Base-by-base conservation (phyloP, 2,797 vertebrate species). In the Cottoperca gobio region DNA sequence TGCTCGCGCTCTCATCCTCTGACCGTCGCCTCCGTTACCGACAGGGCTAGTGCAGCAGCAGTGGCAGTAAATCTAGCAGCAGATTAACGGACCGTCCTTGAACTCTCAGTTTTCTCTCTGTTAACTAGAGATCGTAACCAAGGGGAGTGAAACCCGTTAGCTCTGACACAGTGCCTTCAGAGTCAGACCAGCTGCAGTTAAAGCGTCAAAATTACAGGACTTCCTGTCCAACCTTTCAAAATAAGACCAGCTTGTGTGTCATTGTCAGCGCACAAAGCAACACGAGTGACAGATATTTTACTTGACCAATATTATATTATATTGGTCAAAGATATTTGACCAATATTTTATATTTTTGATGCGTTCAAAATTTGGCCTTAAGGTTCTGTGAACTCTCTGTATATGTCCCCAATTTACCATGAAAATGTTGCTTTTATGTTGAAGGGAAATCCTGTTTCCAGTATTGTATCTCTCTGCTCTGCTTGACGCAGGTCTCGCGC, bases 1-100 rank as follows among this genome's bases (percentile, higher is more conserved):
- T 42, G 31, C 49, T 43, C 50, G 54, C 19, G 61, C 82, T 33
- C 67, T 72, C 84, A 89, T 89, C 70, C 70, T 84, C 73, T 2
- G 39, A 6, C 50, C 17, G 71, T 23, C 60, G 35, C 40, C 49
- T 54, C 53, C 42, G 50, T 19, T 46, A 37, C 37, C 45, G 43
- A n/a, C 59, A 37, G 39, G 26, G 2, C 61, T 43, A 21, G 50
- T 24, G 23, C 66, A 40, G 59, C 60, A 21, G 43, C 33, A n/a
- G 58, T 24, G 42, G 5, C 3, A 6, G 31, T 12, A 19, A 10
- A 31, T n/a, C 39, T 14, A 16, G 7, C 3, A 3, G 19, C 35
- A 24, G 42, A 6, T 4, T 2, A 2, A 17, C 12, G 10, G n/a
- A 12, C 16, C 42, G 50, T 68, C 8, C 48, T 61, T 26, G 14